Conservation (phyloP, 2,797 vertebrate genomes). For the Pogoniulus pusillus region DNA sequence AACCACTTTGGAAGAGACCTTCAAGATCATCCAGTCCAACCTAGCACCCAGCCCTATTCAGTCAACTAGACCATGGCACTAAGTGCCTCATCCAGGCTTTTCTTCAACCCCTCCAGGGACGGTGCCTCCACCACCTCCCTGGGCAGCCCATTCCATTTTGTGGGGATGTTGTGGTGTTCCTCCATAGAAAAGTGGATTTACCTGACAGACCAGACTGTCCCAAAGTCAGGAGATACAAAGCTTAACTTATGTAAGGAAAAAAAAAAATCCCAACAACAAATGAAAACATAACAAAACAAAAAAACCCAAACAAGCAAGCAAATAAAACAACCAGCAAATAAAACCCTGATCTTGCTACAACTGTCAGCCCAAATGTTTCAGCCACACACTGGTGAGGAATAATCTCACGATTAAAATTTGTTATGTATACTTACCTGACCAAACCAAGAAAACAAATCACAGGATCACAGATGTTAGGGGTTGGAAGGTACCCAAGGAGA, state of each 20-base stretch:
- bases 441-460: neutral
- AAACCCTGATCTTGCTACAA: neutral
- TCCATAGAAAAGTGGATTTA: neutral
- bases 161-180: neutral
- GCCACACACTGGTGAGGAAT: neutral
- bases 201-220: neutral
- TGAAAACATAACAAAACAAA: too few species aligned
- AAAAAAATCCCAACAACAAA: neutral
- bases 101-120: too few species aligned
- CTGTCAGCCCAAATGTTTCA: conserved; percentile 26
- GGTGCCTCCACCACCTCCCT: too few species aligned
- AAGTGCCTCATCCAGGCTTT: too few species aligned
- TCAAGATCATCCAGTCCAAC: too few species aligned
- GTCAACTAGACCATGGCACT: too few species aligned
- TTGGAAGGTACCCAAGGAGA: too few species aligned
- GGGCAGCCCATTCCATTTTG: too few species aligned
- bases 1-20: too few species aligned
- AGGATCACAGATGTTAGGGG: too few species aligned
- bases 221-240: neutral
- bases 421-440: neutral
- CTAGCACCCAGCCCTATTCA: too few species aligned
- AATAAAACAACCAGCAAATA: neutral
- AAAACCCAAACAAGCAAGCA: too few species aligned
- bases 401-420: neutral
- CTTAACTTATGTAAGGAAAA: neutral